These are phyloP conservation scores for Leptinotarsa rubiginosa DNA, from an alignment of 2,888 invertebrate genomes.

Conservation along the genomic window DNA sequence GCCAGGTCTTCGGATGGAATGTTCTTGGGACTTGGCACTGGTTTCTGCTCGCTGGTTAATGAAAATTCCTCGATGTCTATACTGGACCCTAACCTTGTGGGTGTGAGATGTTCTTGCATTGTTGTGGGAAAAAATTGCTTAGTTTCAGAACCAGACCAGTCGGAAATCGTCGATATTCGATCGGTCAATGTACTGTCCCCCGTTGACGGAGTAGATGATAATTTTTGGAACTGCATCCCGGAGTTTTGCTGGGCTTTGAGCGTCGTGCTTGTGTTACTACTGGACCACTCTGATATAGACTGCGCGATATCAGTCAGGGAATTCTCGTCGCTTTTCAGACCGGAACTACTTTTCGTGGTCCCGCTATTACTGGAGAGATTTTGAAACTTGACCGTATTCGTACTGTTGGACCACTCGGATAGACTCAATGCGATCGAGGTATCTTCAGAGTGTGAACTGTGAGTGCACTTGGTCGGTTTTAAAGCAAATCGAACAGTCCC, in stretches of 20 bases:
- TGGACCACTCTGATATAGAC: slow-evolving; percentile 87
- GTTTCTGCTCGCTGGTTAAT: slow-evolving; percentile 53
- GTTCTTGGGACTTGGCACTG: slow-evolving; percentile 61
- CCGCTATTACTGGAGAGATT: slow-evolving; percentile 75
- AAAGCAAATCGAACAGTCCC: slow-evolving; percentile 84
- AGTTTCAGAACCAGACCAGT: slow-evolving; percentile 81
- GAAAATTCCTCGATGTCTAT: slow-evolving; percentile 61
- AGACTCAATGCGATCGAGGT: slow-evolving; percentile 87
- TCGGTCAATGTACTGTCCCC: slow-evolving; percentile 70
- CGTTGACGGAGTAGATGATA: slow-evolving; percentile 61
- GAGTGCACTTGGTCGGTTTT: slow-evolving; percentile 84
- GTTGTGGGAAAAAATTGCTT: slow-evolving; percentile 69
- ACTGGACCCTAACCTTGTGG: slow-evolving; percentile 61
- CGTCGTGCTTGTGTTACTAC: slow-evolving; percentile 79
- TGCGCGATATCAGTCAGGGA: slow-evolving; percentile 79
- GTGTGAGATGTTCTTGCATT: slow-evolving; percentile 50
- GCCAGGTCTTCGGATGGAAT: slow-evolving; percentile 64
- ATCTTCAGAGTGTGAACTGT: slow-evolving; percentile 87
- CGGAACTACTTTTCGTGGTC: slow-evolving; percentile 73
- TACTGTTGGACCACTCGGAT: slow-evolving; percentile 90
- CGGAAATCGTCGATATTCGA: slow-evolving; percentile 81
- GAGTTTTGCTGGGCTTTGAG: slow-evolving; percentile 69
- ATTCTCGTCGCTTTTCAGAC: slow-evolving; percentile 83
- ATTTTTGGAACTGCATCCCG: slow-evolving; percentile 63
- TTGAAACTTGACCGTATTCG: slow-evolving; percentile 85